phyloP scores from a whole-genome alignment of 2,113 vertebrate genomes.

The Rostratula benghalensis region DNA sequence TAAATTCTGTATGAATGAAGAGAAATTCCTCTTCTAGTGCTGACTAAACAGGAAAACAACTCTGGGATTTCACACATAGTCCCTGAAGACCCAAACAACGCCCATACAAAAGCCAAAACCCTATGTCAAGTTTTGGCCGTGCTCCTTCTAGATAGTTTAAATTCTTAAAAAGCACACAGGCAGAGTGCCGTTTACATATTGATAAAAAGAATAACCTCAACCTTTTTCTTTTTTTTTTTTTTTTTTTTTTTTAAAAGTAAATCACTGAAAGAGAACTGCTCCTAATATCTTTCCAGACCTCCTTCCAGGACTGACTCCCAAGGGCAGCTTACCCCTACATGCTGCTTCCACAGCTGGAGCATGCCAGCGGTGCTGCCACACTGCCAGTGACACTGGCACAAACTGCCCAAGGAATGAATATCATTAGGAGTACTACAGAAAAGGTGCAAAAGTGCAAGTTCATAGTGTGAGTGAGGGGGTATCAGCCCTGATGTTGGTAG shows the following conservation, averaged over 20 bases:
- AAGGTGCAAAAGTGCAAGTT: background rate
- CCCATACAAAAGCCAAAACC: background rate
- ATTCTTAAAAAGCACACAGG: background rate
- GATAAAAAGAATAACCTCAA: background rate
- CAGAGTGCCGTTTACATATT: background rate
- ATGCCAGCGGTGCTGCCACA: background rate
- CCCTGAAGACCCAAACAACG: background rate
- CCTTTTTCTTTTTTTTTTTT: background rate
- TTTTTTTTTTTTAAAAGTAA: background rate
- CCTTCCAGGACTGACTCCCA: background rate
- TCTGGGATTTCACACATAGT: background rate
- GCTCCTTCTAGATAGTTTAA: background rate
- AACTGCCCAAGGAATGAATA: background rate
- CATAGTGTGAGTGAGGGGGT: background rate
- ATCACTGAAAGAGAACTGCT: background rate
- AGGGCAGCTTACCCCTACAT: background rate
- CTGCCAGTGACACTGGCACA: background rate
- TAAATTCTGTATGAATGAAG: background rate
- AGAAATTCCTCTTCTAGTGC: background rate
- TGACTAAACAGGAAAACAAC: background rate
- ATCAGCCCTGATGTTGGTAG: background rate
- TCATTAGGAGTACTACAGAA: background rate
- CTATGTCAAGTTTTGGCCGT: background rate
- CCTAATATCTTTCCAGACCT: background rate
- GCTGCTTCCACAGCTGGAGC: rapidly evolving